phyloP scores from a whole-genome alignment of 2,113 vertebrate genomes.

The Ranitomeya imitator region DNA sequence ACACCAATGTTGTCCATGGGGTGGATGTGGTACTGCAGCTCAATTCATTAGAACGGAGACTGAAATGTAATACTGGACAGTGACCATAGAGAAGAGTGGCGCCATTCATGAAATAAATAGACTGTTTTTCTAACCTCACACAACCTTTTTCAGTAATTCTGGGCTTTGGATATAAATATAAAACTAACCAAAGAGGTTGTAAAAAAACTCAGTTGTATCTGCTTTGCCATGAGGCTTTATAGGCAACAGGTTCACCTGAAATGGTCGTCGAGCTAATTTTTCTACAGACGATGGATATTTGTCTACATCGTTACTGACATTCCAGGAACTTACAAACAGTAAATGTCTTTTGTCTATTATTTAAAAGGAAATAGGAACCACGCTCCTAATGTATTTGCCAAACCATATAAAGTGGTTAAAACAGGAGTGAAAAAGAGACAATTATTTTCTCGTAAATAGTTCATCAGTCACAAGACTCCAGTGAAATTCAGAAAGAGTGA shows the following conservation, averaged over 20 bases:
- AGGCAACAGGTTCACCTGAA: not conserved
- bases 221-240: not conserved
- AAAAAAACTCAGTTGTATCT: too few species aligned
- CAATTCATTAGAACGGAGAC: too few species aligned
- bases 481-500: not conserved
- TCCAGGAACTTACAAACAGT: conserved; percentile 13
- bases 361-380: not conserved
- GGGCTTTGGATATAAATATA: too few species aligned
- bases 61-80: too few species aligned
- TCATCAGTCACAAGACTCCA: conserved; percentile 19
- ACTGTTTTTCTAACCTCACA: too few species aligned
- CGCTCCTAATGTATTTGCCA: not conserved
- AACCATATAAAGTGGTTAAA: not conserved
- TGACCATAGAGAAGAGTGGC: too few species aligned
- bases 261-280: not conserved
- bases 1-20: too few species aligned
- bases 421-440: not conserved
- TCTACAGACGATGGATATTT: not conserved
- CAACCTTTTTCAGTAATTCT: too few species aligned
- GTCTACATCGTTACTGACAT: not conserved
- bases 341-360: not conserved
- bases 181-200: too few species aligned
- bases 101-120: too few species aligned
- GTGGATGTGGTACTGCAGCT: too few species aligned
- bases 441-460: not conserved